Percentiles rank a stretch among this genome's conserved stretches.
Conservation (phyloP, 2,797 vertebrate genomes). For the Tinamus major region DNA sequence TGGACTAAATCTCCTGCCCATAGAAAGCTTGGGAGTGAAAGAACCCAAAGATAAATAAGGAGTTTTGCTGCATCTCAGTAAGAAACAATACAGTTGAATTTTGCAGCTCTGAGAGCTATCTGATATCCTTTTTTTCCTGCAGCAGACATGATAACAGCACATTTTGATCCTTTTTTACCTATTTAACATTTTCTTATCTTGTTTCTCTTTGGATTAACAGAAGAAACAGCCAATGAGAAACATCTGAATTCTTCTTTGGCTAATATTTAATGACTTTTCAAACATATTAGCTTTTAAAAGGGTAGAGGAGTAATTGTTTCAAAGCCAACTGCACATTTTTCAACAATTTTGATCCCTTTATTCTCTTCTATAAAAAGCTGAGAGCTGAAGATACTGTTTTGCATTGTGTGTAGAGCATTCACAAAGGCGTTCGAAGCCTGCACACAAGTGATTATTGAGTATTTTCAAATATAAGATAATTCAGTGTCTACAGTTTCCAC, state of each 20-base stretch:
- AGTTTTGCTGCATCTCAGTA: background rate
- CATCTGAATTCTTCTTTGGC: background rate
- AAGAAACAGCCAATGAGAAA: background rate
- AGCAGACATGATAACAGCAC: background rate
- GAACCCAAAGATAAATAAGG: background rate
- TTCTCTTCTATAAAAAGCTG: conserved; percentile 16
- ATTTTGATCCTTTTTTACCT: background rate
- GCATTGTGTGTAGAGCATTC: background rate
- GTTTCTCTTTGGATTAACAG: background rate
- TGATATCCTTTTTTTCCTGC: background rate
- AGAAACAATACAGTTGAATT: background rate
- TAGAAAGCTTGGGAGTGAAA: background rate
- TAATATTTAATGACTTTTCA: conserved; percentile 37
- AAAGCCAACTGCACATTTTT: conserved; percentile 4
- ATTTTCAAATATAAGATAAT: conserved; percentile 58
- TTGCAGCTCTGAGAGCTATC: background rate
- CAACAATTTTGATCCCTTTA: conserved; percentile 7
- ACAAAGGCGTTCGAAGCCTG: conserved; percentile 28
- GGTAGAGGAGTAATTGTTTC: conserved; percentile 5
- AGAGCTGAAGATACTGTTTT: conserved; percentile 13
- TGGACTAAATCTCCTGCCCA: background rate
- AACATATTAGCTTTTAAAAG: background rate
- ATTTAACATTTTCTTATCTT: background rate
- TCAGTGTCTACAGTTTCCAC: conserved; percentile 11
- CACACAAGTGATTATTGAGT: conserved; percentile 19